Evolutionary conservation across 2,797 vertebrate genomes (phyloP).

Genomic region (Rhinichthys osculus): DNA sequence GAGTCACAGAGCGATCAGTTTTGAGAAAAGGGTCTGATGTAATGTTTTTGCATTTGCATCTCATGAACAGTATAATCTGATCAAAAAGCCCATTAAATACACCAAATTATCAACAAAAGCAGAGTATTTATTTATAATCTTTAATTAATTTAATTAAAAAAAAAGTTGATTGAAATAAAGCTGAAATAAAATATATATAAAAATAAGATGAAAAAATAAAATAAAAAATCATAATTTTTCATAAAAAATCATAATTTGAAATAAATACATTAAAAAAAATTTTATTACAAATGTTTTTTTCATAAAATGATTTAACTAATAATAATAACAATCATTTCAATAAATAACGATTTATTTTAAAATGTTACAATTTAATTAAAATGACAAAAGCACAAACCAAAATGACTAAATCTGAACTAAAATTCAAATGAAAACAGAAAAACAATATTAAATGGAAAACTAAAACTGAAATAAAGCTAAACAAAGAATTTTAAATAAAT

Average conservation of each 20-base stretch:
- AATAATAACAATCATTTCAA: too few relatives aligned
- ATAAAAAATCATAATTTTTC: too few relatives aligned
- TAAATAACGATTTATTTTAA: too few relatives aligned
- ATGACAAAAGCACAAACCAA: too few relatives aligned
- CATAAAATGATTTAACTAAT: too few relatives aligned
- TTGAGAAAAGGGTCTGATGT: neutral
- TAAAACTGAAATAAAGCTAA: neutral
- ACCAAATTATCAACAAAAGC: neutral
- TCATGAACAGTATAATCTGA: neutral
- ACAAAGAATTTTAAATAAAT: neutral
- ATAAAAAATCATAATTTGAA: too few relatives aligned
- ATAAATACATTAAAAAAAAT: neutral
- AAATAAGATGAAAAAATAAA: neutral
- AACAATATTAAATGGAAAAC: neutral
- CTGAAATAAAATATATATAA: neutral
- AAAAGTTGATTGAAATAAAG: neutral
- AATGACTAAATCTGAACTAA: too few relatives aligned
- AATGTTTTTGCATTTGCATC: neutral
- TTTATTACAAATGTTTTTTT: accelerated
- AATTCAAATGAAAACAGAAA: too few relatives aligned
- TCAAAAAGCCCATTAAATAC: neutral
- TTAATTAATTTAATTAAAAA: too few relatives aligned
- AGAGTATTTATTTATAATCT: neutral
- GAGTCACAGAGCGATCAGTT: neutral
- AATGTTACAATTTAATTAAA: too few relatives aligned